These are phyloP conservation scores for Anguilla japonica DNA, from an alignment of 2,113 vertebrate genomes.

Conservation along the genomic window DNA sequence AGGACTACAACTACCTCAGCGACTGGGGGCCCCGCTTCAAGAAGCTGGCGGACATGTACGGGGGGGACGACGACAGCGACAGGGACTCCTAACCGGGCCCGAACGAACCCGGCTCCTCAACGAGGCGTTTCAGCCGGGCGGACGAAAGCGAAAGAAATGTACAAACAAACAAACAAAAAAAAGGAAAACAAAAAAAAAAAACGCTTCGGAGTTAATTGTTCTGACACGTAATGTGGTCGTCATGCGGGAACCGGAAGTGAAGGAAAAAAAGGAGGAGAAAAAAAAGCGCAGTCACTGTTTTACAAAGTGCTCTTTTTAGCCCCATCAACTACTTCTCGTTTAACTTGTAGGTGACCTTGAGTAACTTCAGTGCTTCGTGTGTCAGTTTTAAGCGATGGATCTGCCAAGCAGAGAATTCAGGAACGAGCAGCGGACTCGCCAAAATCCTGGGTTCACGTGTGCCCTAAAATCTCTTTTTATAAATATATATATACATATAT, in stretches of 20 bases:
- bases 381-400: not conserved
- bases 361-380: slow-evolving; percentile 16
- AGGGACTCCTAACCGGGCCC: slow-evolving; percentile 78
- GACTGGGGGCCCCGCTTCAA: slow-evolving; percentile 95
- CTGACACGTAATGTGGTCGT: slow-evolving; percentile 54
- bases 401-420: not conserved
- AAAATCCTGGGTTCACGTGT: slow-evolving; percentile 40
- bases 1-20: slow-evolving; percentile 94
- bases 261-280: slow-evolving; percentile 15
- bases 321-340: slow-evolving; percentile 24
- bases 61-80: slow-evolving; percentile 83
- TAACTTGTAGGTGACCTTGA: slow-evolving; percentile 26
- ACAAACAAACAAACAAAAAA: slow-evolving; percentile 29
- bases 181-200: slow-evolving; percentile 50
- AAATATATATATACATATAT: slow-evolving; percentile 28
- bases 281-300: slow-evolving; percentile 53
- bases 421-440: slow-evolving; percentile 33
- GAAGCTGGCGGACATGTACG: slow-evolving; percentile 95
- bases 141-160: slow-evolving; percentile 33
- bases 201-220: slow-evolving; percentile 46
- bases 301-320: slow-evolving; percentile 60
- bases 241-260: not conserved
- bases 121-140: not conserved
- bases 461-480: slow-evolving; percentile 33
- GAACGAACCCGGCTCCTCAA: slow-evolving; percentile 13